A percentile compares a stretch with the other conserved stretches of the same genome.
These are phyloP conservation scores for Xanthorhoe spadicearia DNA, from an alignment of 2,888 invertebrate species.

Conservation along the genomic window DNA sequence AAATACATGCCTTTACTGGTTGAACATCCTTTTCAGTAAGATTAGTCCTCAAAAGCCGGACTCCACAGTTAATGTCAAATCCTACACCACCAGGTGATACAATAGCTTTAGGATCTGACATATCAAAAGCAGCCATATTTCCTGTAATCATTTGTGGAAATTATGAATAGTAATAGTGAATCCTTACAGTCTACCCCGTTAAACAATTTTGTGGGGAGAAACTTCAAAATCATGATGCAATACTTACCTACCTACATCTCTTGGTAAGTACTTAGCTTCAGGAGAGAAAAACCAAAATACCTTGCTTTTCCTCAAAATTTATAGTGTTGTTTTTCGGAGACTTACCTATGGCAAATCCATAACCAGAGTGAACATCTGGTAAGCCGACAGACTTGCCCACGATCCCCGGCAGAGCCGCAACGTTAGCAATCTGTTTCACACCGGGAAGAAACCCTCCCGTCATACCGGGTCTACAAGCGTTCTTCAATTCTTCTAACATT, in stretches of 20 bases:
- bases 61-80: slow-evolving; percentile 99
- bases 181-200: no score
- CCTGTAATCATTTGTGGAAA: slow-evolving; percentile 79
- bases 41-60: slow-evolving; percentile 97
- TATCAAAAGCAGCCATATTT: slow-evolving; percentile 99
- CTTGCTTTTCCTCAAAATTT: neutral
- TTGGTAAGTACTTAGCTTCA: neutral
- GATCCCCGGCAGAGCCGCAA: slow-evolving; percentile 98
- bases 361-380: slow-evolving; percentile 99
- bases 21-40: slow-evolving; percentile 95
- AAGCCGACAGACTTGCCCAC: slow-evolving; percentile 96
- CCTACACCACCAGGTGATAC: slow-evolving; percentile 99
- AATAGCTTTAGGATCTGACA: slow-evolving; percentile 94
- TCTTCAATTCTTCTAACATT: slow-evolving; percentile 98
- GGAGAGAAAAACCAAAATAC: neutral
- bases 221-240: neutral
- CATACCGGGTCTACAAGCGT: slow-evolving; percentile 94
- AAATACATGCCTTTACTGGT: slow-evolving; percentile 90
- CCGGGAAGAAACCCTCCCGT: slow-evolving; percentile 99
- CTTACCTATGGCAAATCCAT: slow-evolving; percentile 99
- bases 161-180: neutral
- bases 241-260: neutral
- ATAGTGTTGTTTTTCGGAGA: neutral
- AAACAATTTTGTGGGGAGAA: slow-evolving; percentile 36
- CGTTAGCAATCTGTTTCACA: slow-evolving; percentile 99